A percentile compares a stretch with the other conserved stretches of the same genome.
These are phyloP conservation scores for Epirrhoe tristata DNA, from an alignment of 2,888 invertebrate genomes.

Conservation along the genomic window DNA sequence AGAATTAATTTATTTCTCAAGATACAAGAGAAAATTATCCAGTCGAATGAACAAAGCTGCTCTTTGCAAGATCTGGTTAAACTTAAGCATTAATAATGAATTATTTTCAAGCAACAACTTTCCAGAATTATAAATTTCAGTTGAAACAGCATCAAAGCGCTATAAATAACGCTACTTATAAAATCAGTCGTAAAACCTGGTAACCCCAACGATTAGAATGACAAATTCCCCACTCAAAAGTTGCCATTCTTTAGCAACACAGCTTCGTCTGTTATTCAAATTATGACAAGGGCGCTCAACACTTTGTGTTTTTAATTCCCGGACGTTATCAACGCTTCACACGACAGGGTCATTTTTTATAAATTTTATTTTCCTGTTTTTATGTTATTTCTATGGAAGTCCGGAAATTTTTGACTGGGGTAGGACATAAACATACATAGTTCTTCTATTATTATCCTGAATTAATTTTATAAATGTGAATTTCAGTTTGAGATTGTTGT, in stretches of 20 bases:
- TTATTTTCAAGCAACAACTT: neutral
- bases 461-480: too few relatives aligned
- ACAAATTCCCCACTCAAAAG: slow-evolving; percentile 6
- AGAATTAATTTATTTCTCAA: too few relatives aligned
- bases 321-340: neutral
- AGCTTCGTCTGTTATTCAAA: slow-evolving; percentile 16
- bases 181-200: slow-evolving; percentile 9
- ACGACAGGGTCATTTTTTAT: neutral
- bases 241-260: slow-evolving; percentile 6
- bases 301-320: slow-evolving; percentile 5
- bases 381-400: too few relatives aligned
- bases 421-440: too few relatives aligned
- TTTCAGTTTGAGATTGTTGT: too few relatives aligned
- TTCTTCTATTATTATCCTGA: too few relatives aligned
- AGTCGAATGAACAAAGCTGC: too few relatives aligned
- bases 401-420: too few relatives aligned
- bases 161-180: neutral
- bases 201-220: slow-evolving; percentile 10
- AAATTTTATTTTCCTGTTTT: neutral
- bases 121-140: neutral
- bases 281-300: slow-evolving; percentile 2
- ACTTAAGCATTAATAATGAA: neutral
- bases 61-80: neutral
- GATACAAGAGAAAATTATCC: too few relatives aligned
- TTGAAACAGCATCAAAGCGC: neutral